Evolutionary conservation across 2,888 invertebrate genomes (phyloP).

Genomic region (Hemithea aestivaria): DNA sequence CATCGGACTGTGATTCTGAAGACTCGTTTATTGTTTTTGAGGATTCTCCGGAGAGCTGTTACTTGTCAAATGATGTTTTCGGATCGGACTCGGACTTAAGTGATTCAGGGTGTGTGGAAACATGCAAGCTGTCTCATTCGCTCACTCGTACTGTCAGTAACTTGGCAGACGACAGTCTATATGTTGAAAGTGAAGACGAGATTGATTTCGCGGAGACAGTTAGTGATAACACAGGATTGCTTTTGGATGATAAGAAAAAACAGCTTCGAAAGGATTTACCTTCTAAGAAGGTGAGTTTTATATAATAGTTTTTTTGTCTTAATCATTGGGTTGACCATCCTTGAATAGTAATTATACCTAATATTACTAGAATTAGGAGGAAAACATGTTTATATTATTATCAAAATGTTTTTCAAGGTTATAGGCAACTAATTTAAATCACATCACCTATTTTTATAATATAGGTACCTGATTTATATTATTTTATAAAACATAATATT

Average conservation of each 20-base stretch:
- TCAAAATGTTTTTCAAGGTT: too few relatives aligned
- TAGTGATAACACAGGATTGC: constrained; percentile 38
- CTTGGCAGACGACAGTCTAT: constrained; percentile 60
- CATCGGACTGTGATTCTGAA: constrained; percentile 78
- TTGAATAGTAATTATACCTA: too few relatives aligned
- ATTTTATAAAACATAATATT: too few relatives aligned
- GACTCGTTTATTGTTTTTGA: constrained; percentile 79
- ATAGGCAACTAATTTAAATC: too few relatives aligned
- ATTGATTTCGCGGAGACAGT: constrained; percentile 51
- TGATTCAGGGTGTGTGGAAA: constrained; percentile 47
- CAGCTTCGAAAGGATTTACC: constrained; percentile 40
- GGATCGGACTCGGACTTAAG: constrained; percentile 38
- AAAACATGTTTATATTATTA: too few relatives aligned
- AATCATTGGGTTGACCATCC: neutral
- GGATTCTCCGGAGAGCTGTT: constrained; percentile 61
- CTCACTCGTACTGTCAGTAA: constrained; percentile 60
- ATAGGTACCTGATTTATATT: too few relatives aligned
- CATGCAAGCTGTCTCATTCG: constrained; percentile 38
- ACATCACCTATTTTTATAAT: too few relatives aligned
- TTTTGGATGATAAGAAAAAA: constrained; percentile 49
- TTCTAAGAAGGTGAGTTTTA: constrained; percentile 53
- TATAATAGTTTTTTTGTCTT: neutral
- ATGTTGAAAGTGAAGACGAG: constrained; percentile 52
- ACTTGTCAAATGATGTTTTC: constrained; percentile 62
- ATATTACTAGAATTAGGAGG: too few relatives aligned